Evolutionary conservation across 2,888 invertebrate species (phyloP), one percentile per base, ranked within the genome.

Genomic region (Cenopis cana): DNA sequence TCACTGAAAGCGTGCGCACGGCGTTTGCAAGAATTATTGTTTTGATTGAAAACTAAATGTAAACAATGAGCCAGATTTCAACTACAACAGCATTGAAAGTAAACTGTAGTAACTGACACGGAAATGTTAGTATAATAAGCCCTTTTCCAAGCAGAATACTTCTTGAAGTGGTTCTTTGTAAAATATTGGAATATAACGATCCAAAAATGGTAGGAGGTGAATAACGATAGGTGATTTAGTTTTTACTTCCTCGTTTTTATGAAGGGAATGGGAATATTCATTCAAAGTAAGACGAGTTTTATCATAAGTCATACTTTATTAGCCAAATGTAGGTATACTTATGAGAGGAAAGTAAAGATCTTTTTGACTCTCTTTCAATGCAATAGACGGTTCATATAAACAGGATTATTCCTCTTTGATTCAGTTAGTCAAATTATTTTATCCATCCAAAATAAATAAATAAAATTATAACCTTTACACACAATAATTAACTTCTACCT

Each of bases 1-100:
- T 62, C 36, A 52, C 12, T 62, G 62, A 62, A 61, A 62, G 36
- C 18, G 50, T 62, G 52, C 52, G 62, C 62, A 52, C 62, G 52
- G 36, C 9, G 14, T 9, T 62, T 52, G 14, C 62, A 62, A 52
- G 52, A 62, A 62, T 36, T 36, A 52, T 52, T 38, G 52, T 62
- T 62, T 52, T 52, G 62, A 62, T 62, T 36, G 50, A 52, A 62
- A 20, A 62, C 50, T 20, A 62, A 62, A 62, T 62, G 52, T 62
- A 62, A 62, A 62, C 62, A 62, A 59, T 52, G 36, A 20, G n/a
- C 50, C 50, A 24, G 46, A 20, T 62, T 62, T 20, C n/a, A 33
- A 50, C 33, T 18, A 50, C 11, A 33, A 18, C 62, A 62, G 11
- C 36, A 14, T 29, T 14, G 6, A n/a, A 29, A 5, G 9, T 0